Base-by-base conservation (phyloP, 2,113 vertebrate genomes). In the Corvus hawaiiensis region DNA sequence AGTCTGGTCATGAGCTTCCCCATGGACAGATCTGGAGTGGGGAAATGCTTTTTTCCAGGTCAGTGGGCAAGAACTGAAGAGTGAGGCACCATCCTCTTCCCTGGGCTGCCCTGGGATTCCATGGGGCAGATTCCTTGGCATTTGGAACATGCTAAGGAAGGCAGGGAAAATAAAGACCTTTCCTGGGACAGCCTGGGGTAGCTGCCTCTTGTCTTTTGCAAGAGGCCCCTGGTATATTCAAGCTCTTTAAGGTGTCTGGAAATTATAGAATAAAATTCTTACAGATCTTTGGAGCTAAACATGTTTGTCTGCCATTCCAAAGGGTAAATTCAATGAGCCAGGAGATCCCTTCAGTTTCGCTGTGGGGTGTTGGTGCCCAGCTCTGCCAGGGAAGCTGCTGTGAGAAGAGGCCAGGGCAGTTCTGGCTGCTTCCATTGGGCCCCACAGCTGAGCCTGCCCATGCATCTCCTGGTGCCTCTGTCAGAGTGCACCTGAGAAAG, bases 331-430 rank as follows among this genome's bases (percentile, higher is more conserved):
- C 35, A 43, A 15, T 0, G 2, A 66, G 22, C 13, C 27, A 62
- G 49, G 54, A 72, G 49, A 64, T 16, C 9, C 17, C 9, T 46
- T 27, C 37, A 8, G 32, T 33, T 23, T 59, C 22, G 26, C 6
- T 16, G 0, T 0, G 0, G 26, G 27, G 9, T 54, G 61, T 0
- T 5, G 4, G 33, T 64, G 66, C n/a, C 63, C 55, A 69, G 71
- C 22, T 48, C 30, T 69, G 54, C 46, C 54, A 30, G 61, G 33
- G 20, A 37, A 32, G 59, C 32, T 58, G 37, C 68, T 67, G 30
- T 28, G 72, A 55, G 66, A 39, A 35, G 44, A 33, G 39, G 4
- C 39, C 30, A n/a, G 24, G 39, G n/a, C 21, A 18, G 48, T 0
- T 55, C 41, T 62, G 80, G 48, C 23, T 46, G 26, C 41, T 49